These are phyloP conservation scores for Homarus americanus DNA, from an alignment of 1,140 invertebrate genomes.

Conservation along the genomic window DNA sequence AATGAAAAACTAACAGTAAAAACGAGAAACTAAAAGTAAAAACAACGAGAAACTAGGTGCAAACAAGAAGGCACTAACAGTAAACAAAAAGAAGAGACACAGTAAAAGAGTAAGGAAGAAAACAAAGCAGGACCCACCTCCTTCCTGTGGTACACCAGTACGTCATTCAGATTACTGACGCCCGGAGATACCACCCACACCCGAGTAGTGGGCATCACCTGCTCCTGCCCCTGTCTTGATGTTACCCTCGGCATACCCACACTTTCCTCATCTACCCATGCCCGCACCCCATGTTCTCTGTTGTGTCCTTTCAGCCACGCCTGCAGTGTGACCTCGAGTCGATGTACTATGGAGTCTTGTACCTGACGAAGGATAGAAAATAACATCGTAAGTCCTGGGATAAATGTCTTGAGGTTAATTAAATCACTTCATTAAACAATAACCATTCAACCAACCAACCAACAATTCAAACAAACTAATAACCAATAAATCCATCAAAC, in stretches of 20 bases:
- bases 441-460: no score
- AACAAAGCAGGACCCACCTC: neutral
- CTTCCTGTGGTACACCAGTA: neutral
- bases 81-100: no score
- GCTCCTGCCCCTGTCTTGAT: neutral
- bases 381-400: neutral
- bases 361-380: neutral
- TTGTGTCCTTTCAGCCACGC: neutral
- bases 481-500: no score
- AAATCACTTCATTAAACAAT: no score
- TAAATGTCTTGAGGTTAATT: neutral
- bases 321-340: neutral
- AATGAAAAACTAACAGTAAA: no score
- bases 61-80: no score
- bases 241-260: neutral
- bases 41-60: no score
- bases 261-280: constrained; percentile 17
- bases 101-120: no score
- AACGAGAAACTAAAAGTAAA: no score
- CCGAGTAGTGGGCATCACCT: neutral
- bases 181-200: constrained; percentile 1
- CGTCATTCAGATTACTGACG: neutral
- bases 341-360: neutral
- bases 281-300: neutral
- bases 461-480: neutral